A percentile compares a stretch with the other conserved stretches of the same genome.
phyloP scores from a whole-genome alignment of 2,888 invertebrate genomes.

The Synanthedon myopaeformis region DNA sequence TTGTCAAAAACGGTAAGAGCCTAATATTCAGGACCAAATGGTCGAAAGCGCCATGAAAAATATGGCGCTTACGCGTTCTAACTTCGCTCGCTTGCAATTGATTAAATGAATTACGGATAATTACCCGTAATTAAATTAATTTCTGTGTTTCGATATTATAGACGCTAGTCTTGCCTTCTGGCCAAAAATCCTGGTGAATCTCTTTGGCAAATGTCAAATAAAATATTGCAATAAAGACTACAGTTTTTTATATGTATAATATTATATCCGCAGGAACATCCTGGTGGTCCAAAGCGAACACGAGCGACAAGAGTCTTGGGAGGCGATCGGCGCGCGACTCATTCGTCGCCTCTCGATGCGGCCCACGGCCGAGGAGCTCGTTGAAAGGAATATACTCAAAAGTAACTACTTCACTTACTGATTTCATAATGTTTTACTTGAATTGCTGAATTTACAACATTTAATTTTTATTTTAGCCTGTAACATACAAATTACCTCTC shows the following conservation, averaged over 20 bases:
- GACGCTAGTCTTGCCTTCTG: too few relatives aligned
- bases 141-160: too few relatives aligned
- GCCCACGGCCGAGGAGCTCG: constrained; percentile 96
- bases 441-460: neutral
- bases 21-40: too few relatives aligned
- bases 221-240: constrained; percentile 28
- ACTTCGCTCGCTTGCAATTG: too few relatives aligned
- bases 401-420: constrained; percentile 68
- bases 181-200: too few relatives aligned
- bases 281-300: constrained; percentile 91
- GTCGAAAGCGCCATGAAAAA: too few relatives aligned
- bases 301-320: constrained; percentile 92
- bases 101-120: too few relatives aligned
- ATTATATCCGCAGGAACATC: constrained; percentile 77
- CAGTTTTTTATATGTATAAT: constrained; percentile 27
- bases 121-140: too few relatives aligned
- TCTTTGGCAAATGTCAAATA: neutral
- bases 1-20: too few relatives aligned
- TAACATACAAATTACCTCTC: neutral
- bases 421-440: neutral
- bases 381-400: constrained; percentile 97
- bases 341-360: constrained; percentile 97
- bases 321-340: constrained; percentile 93
- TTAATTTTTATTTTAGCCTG: neutral
- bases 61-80: too few relatives aligned